Conservation (phyloP, 2,797 vertebrate species). For the Corythornis leucogaster region DNA sequence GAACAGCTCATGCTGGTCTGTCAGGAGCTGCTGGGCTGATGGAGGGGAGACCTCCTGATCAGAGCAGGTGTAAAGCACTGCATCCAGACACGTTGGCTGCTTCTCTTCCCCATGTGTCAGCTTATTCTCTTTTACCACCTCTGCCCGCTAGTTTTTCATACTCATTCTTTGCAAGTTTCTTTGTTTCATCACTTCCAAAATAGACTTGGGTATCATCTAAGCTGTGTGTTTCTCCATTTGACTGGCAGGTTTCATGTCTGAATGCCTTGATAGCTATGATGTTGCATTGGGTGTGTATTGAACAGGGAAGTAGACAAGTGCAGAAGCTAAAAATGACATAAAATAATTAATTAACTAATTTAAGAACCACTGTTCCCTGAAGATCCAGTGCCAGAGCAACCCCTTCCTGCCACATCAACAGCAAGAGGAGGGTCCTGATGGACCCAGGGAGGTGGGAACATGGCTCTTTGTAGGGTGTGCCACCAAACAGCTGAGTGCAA, state of each 20-base stretch:
- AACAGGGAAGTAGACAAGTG: background rate
- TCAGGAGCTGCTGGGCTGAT: background rate
- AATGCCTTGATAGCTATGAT: background rate
- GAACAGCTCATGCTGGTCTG: background rate
- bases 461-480: background rate
- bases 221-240: background rate
- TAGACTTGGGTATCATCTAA: fast-evolving
- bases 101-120: background rate
- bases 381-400: background rate
- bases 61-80: fast-evolving
- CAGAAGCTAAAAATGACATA: background rate
- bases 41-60: background rate
- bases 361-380: background rate
- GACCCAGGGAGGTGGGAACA: fast-evolving
- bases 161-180: background rate
- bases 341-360: background rate
- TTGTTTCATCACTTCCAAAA: background rate
- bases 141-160: background rate
- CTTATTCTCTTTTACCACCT: background rate
- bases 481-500: background rate
- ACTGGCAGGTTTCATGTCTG: background rate
- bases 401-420: background rate
- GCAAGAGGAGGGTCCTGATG: background rate
- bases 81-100: background rate
- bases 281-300: background rate